Conservation (phyloP, 2,113 vertebrate species). For the Carlito syrichta region DNA sequence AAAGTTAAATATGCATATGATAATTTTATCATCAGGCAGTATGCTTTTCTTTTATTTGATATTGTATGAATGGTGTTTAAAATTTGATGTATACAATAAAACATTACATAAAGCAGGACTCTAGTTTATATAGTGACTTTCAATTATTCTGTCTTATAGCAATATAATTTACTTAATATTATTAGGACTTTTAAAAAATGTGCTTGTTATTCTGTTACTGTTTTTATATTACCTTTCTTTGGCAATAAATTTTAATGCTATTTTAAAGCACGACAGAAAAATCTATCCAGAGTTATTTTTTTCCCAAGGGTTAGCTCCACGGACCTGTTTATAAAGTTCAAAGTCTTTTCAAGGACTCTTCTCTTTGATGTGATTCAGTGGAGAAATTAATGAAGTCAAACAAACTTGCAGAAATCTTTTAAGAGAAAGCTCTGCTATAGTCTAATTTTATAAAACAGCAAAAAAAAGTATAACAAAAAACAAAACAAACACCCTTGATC, state of each 20-base stretch:
- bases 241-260: constrained; percentile 83
- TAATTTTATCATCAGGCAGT: background rate
- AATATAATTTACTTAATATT: constrained; percentile 41
- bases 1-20: background rate
- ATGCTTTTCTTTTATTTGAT: background rate
- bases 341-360: constrained; percentile 75
- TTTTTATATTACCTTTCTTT: constrained; percentile 62
- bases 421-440: background rate
- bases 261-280: constrained; percentile 82
- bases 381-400: constrained; percentile 78
- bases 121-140: background rate
- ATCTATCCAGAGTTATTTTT: constrained; percentile 75
- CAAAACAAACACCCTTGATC: background rate
- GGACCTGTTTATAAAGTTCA: constrained; percentile 74
- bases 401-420: constrained; percentile 41
- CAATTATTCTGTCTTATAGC: background rate
- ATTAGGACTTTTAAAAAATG: background rate
- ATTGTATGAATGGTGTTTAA: background rate
- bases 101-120: background rate
- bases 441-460: constrained; percentile 48
- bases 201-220: background rate
- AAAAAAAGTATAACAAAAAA: too few species aligned
- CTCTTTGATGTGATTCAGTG: constrained; percentile 70
- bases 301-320: constrained; percentile 66
- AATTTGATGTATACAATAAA: background rate